Base-by-base conservation (phyloP, 2,113 vertebrate genomes). In the Triplophysa tibetana region DNA sequence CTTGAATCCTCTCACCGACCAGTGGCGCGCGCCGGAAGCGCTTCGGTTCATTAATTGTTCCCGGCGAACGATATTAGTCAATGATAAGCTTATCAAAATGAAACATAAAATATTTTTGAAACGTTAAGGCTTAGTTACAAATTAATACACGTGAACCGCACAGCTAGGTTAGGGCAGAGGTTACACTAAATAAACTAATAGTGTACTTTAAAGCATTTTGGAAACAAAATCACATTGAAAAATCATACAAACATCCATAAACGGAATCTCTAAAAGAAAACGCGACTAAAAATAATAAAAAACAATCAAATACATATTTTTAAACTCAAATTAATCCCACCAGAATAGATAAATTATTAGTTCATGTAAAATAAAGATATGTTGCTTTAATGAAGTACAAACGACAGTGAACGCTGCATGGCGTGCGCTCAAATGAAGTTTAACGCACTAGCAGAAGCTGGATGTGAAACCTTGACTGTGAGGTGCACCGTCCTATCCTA, bases 401-500 rank as follows among this genome's bases (percentile, higher is more conserved):
- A 41, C 4, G 29, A 17, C n/a, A 21, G 10, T 5, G 12, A 16
- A 11, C 10, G 45, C 1, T 38, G 48, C 68, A 5, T 33, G 33
- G 33, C 54, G 68, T 11, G 17, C 26, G 17, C 48, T 33, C 48
- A 38, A 54, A 2, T 33, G 4, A 33, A 33, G 33, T 33, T 33
- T 5, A 33, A 33, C 21, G 50, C 50, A 52, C 50, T 52, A 52
- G 50, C 54, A 58, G 33, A 73, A 60, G 24, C 1, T 70, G 17
- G 24, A 14, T 38, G 50, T 14, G 41, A n/a, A 77, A 69, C 63
- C 75, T 83, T 66, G 29, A n/a, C 19, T 58, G 58, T 50, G 76
- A 65, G 64, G 23, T 29, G 82, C 90, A 90, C 89, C 88, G 78
- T 92, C 67, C 79, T 83, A 85, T 61, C 89, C 79, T 78, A 85